These are phyloP conservation scores for Pao palembangensis DNA, from an alignment of 2,113 vertebrate species.

Conservation along the genomic window DNA sequence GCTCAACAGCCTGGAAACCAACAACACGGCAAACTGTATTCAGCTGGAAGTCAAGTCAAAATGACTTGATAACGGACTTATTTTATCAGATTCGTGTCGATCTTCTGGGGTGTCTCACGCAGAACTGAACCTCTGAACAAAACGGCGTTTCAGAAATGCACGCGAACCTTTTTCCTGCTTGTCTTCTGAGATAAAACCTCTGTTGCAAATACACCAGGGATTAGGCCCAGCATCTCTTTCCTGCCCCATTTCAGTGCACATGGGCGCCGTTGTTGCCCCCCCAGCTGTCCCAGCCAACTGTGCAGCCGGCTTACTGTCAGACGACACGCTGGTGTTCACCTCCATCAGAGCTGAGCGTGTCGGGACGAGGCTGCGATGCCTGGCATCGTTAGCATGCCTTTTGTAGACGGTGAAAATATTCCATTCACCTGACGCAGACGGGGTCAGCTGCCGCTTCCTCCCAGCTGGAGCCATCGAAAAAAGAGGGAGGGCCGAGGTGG, in stretches of 20 bases:
- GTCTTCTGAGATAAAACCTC: constrained; percentile 28
- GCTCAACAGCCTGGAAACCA: too few relatives aligned
- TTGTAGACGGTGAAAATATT: constrained; percentile 13
- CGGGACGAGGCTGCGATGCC: constrained; percentile 6
- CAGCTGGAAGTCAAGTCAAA: not conserved
- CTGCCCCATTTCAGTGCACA: constrained; percentile 14
- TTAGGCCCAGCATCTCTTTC: constrained; percentile 40
- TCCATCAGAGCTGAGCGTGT: constrained; percentile 35
- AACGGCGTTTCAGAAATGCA: not conserved
- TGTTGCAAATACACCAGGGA: constrained; percentile 23
- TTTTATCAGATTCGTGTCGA: not conserved
- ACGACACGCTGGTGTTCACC: constrained; percentile 36
- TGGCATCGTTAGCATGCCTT: not conserved
- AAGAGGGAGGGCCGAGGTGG: not conserved
- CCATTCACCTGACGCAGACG: not conserved
- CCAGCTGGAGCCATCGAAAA: not conserved
- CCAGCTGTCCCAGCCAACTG: constrained; percentile 60
- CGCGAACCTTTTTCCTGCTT: constrained; percentile 6
- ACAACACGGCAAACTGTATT: too few relatives aligned
- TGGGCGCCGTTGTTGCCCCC: constrained; percentile 24
- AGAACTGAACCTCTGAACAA: too few relatives aligned
- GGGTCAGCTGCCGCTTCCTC: not conserved
- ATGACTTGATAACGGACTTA: not conserved
- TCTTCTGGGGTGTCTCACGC: too few relatives aligned
- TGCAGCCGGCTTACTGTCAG: constrained; percentile 38